These are phyloP conservation scores for Epistrophe grossulariae DNA, from an alignment of 2,888 invertebrate genomes.

Conservation along the genomic window DNA sequence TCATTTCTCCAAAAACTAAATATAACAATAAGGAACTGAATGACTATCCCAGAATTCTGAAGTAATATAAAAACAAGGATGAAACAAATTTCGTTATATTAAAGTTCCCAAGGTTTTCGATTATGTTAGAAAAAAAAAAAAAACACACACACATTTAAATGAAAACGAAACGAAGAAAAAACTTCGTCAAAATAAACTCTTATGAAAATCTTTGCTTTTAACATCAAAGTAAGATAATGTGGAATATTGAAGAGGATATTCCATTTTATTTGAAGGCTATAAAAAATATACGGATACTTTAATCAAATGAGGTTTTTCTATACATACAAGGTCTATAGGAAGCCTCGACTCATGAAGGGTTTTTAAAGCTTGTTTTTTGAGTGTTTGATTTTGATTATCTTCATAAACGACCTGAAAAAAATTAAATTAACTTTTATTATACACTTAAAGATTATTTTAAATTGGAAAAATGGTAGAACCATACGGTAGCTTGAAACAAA, in stretches of 20 bases:
- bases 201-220: not conserved
- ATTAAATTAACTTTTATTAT: no score
- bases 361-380: not conserved
- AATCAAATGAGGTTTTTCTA: not conserved
- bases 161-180: not conserved
- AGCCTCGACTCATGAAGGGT: no score
- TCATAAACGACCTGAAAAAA: not conserved
- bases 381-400: not conserved
- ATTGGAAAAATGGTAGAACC: no score
- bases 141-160: not conserved
- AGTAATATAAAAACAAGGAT: not conserved
- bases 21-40: not conserved
- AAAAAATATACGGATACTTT: not conserved
- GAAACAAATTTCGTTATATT: not conserved
- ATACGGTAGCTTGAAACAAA: no score
- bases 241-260: not conserved
- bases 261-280: not conserved
- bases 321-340: no score
- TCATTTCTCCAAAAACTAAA: not conserved
- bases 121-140: not conserved
- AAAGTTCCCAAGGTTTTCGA: not conserved
- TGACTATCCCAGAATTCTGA: not conserved
- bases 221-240: not conserved
- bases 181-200: not conserved
- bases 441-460: no score